These are phyloP conservation scores for Lagopus muta DNA, from an alignment of 2,113 vertebrate species.

Conservation along the genomic window DNA sequence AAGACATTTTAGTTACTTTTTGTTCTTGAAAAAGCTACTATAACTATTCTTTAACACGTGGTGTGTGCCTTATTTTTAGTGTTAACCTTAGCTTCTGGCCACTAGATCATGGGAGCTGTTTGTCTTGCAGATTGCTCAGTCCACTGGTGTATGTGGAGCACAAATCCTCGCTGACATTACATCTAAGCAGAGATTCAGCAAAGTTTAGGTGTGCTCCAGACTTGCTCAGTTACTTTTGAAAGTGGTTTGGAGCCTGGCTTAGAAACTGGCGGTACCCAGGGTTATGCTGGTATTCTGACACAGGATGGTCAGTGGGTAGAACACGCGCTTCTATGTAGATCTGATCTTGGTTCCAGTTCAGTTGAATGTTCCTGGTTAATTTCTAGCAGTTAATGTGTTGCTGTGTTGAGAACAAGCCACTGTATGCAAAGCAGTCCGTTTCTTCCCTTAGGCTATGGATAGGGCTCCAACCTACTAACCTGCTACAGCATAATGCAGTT, in stretches of 20 bases:
- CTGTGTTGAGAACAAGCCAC: background rate
- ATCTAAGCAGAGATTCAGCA: background rate
- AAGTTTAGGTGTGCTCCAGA: background rate
- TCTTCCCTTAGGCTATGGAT: background rate
- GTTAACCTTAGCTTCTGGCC: background rate
- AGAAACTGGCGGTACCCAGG: background rate
- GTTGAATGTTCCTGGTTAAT: background rate
- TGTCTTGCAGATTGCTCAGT: background rate
- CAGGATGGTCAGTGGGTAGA: background rate
- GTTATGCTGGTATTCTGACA: background rate
- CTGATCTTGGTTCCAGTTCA: background rate
- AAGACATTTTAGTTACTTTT: background rate
- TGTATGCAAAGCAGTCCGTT: background rate
- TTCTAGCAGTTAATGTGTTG: background rate
- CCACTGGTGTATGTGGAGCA: background rate
- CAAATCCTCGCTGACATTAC: background rate
- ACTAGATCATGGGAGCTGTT: background rate
- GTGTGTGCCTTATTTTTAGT: background rate
- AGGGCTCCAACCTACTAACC: background rate
- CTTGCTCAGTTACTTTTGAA: background rate
- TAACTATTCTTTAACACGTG: background rate
- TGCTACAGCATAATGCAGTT: accelerated
- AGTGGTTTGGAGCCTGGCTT: background rate
- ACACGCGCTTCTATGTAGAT: background rate
- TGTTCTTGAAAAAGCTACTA: background rate